phyloP scores from a whole-genome alignment of 1,140 invertebrate genomes.

The Eriosoma lanigerum region DNA sequence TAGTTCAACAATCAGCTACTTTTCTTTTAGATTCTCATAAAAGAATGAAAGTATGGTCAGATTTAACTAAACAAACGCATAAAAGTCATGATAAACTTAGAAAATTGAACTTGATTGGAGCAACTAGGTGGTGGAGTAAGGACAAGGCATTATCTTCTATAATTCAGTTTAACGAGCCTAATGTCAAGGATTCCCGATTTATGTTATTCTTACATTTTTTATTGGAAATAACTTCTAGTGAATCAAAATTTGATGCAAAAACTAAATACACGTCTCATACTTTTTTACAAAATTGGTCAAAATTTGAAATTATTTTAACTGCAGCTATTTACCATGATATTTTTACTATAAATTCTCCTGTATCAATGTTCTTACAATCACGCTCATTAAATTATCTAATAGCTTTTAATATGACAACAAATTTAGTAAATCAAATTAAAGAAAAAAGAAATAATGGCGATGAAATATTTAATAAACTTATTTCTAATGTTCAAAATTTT shows the following conservation, averaged over 20 bases:
- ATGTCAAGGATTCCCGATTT: not conserved
- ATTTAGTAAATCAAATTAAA: constrained; percentile 2
- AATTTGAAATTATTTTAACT: constrained; percentile 7
- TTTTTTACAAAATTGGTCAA: constrained; percentile 5
- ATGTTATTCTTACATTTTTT: constrained; percentile 13
- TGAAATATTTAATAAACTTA: not conserved
- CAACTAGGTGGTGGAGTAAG: too few relatives aligned
- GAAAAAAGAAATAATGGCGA: not conserved
- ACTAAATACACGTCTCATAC: too few relatives aligned
- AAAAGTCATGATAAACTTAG: too few relatives aligned
- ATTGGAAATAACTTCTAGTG: constrained; percentile 6
- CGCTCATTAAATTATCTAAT: not conserved
- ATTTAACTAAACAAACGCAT: too few relatives aligned
- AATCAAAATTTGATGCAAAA: not conserved
- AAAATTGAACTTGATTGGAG: too few relatives aligned
- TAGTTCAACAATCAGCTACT: not conserved
- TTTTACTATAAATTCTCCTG: not conserved
- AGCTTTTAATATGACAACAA: constrained; percentile 12
- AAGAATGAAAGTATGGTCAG: too few relatives aligned
- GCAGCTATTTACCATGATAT: not conserved
- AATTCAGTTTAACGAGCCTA: too few relatives aligned
- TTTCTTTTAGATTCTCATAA: too few relatives aligned
- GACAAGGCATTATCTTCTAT: too few relatives aligned
- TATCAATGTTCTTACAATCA: not conserved
- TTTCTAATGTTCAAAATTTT: not conserved